Evolutionary conservation across 2,797 vertebrate genomes (phyloP).

Genomic region (Sorex maritimensis): DNA sequence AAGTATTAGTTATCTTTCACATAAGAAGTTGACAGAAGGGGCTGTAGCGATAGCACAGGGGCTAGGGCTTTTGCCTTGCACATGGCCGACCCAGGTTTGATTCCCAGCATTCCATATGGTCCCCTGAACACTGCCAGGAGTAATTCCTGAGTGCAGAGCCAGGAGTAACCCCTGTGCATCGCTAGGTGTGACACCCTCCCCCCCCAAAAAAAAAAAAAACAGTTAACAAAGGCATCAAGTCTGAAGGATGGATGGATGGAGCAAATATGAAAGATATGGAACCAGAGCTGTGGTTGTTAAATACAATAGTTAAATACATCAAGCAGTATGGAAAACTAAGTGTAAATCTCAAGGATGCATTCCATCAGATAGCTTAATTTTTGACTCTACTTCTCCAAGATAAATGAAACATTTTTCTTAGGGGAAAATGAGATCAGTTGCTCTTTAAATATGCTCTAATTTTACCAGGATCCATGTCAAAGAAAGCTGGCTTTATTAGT

Average conservation of each 20-base stretch:
- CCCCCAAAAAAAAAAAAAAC: too few species aligned
- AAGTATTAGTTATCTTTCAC: not conserved
- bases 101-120: too few species aligned
- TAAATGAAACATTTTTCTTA: slow-evolving; percentile 64
- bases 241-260: not conserved
- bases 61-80: too few species aligned
- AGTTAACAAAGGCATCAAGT: slow-evolving; percentile 44
- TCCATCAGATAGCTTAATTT: not conserved
- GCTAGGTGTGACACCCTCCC: too few species aligned
- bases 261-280: slow-evolving; percentile 33
- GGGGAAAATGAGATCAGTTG: slow-evolving; percentile 37
- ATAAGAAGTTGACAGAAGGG: slow-evolving; percentile 21
- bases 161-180: too few species aligned
- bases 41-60: too few species aligned
- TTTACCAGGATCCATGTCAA: not conserved
- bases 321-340: not conserved
- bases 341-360: slow-evolving; percentile 38
- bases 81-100: too few species aligned
- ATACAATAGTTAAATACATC: not conserved
- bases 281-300: slow-evolving; percentile 30
- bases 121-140: too few species aligned
- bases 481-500: slow-evolving; percentile 48
- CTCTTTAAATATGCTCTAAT: slow-evolving; percentile 10
- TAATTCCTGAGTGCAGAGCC: too few species aligned
- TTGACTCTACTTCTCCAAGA: slow-evolving; percentile 17